Evolutionary conservation across 2,797 vertebrate genomes (phyloP).

Genomic region (Phrynocephalus vlangalii): DNA sequence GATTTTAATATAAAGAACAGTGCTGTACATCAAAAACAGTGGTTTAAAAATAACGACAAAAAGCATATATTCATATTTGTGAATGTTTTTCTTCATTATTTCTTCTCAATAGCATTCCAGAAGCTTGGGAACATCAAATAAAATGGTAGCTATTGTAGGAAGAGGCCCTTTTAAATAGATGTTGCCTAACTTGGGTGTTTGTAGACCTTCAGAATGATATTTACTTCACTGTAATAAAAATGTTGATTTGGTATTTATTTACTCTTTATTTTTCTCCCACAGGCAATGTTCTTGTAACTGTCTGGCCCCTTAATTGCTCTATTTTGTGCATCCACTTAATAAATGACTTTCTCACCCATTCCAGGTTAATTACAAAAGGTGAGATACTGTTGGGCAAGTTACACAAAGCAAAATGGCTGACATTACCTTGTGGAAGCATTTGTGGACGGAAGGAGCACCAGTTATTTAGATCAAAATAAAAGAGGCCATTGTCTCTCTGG

Average conservation of each 20-base stretch:
- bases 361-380: conserved; percentile 16
- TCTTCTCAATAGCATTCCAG: neutral
- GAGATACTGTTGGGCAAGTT: conserved; percentile 3
- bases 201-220: conserved; percentile 17
- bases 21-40: neutral
- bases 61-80: neutral
- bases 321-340: neutral
- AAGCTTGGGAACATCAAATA: conserved; percentile 1
- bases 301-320: neutral
- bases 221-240: conserved; percentile 25
- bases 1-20: neutral
- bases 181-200: conserved; percentile 12
- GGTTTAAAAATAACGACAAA: neutral
- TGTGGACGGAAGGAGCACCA: conserved; percentile 30
- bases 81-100: neutral
- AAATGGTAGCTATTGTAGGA: conserved; percentile 20
- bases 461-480: conserved; percentile 47
- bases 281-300: neutral
- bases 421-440: conserved; percentile 3
- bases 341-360: conserved; percentile 34
- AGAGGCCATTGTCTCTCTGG: conserved; percentile 38
- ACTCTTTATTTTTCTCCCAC: neutral
- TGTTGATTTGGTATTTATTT: rapidly evolving
- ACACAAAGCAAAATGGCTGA: conserved; percentile 13
- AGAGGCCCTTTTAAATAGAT: neutral